Percentiles rank a stretch among this genome's conserved stretches.
Evolutionary conservation across 2,888 invertebrate genomes (phyloP).

Genomic region (Scaeva pyrastri): DNA sequence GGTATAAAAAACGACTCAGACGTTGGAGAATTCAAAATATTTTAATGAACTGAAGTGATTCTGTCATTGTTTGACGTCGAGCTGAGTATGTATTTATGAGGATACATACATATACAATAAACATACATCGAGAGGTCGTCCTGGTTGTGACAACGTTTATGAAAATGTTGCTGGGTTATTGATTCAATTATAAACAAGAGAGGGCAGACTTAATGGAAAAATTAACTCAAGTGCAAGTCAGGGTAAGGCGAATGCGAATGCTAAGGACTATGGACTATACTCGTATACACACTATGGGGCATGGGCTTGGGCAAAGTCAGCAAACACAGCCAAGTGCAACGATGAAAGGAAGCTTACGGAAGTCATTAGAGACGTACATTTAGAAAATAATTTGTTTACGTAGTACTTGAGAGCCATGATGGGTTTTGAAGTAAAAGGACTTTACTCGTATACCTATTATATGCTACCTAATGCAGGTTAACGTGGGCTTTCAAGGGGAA

Average conservation of each 20-base stretch:
- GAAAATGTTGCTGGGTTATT: slow-evolving; percentile 58
- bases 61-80: slow-evolving; percentile 71
- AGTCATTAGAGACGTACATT: slow-evolving; percentile 71
- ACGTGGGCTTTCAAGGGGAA: slow-evolving; percentile 14
- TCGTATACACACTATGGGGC: slow-evolving; percentile 5
- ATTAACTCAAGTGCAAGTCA: slow-evolving; percentile 73
- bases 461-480: slow-evolving; percentile 16
- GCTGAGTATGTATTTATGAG: slow-evolving; percentile 45
- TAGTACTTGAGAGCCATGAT: slow-evolving; percentile 62
- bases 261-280: too few species aligned
- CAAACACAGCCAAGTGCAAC: slow-evolving; percentile 3
- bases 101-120: not conserved
- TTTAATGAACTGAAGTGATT: slow-evolving; percentile 75
- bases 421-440: slow-evolving; percentile 48
- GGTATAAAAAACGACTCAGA: slow-evolving; percentile 48
- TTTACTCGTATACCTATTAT: too few species aligned
- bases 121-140: slow-evolving; percentile 55
- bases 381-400: slow-evolving; percentile 74
- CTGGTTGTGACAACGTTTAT: slow-evolving; percentile 30
- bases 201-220: slow-evolving; percentile 73
- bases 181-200: slow-evolving; percentile 71
- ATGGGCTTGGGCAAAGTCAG: not conserved
- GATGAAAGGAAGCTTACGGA: slow-evolving; percentile 65
- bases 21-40: slow-evolving; percentile 72
- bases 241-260: slow-evolving; percentile 38